Base-by-base conservation (phyloP, 2,888 invertebrate species). In the Achlya flavicornis region DNA sequence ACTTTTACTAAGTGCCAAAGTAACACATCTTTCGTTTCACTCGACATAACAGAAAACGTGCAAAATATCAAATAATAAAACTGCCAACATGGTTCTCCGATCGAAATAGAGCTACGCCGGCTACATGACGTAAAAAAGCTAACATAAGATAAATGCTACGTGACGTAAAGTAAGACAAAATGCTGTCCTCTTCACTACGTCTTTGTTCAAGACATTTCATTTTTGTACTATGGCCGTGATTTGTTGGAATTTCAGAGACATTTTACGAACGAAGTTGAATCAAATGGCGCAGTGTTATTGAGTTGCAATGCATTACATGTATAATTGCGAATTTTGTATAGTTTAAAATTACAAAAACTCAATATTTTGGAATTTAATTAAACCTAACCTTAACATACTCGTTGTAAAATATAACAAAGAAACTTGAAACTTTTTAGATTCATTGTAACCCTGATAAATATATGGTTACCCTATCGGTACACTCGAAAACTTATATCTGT, bases 191-290 rank as follows among this genome's bases (percentile, higher is more conserved):
- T 64, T 58, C 63, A 70, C 33, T 68, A 43, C 43, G 58, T 66
- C 66, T 69, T 70, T 74, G 70, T 73, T 65, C 63, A 32, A 43
- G 67, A 69, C 71, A 66, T 69, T 72, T 69, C 68, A 72, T 72
- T 73, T 76, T 65, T 70, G 62, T 61, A 67, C 67, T 72, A 71
- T 71, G 74, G 70, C 73, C 66, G 70, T 67, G 73, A 69, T 79
- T 80, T 72, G 68, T 67, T 66, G 57, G 59, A 41, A 32, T 59
- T 59, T 41, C 16, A 38, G 35, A 38, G 16, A 59, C 41, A 41
- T 38, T 58, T 41, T 38, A 53, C 57, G 32, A 61, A 58, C 59
- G 43, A 46, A 64, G 67, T 68, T 66, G 70, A 63, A 68, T 48
- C 19, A 61, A 75, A 53, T 53, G 53, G 19, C 19, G 53, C 19